Base-by-base conservation (phyloP, 2,113 vertebrate genomes). In the Myiagra hebetior region DNA sequence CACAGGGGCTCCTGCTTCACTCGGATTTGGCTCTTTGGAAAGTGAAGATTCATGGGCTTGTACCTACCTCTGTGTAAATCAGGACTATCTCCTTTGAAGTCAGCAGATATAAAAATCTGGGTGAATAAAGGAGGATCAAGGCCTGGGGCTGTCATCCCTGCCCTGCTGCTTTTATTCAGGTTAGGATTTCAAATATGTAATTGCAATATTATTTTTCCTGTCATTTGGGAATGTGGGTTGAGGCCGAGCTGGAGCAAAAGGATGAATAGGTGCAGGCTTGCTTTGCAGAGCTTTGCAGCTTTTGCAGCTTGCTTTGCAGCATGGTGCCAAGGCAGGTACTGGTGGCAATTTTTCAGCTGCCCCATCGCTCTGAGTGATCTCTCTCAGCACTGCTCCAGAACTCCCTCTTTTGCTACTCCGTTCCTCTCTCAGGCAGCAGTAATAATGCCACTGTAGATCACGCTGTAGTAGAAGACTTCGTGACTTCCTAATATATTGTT, bases 171-270 rank as follows among this genome's bases (percentile, higher is more conserved):
- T 98, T 90, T 94, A 90, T 94, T 96, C 76, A 65, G 67, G 52
- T 91, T 94, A 96, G 90, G 57, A 90, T 95, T 98, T 97, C 94
- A 95, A 93, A 97, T 19, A 26, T 55, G 46, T 28, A 84, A 56
- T 57, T 72, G 85, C 47, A 91, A 26, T 64, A 64, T 23, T 41
- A 73, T 68, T 96, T 96, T 47, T 82, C 95, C 87, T 91, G 87
- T 97, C 89, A 79, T 89, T 73, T 91, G 74, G 95, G 97, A 98
- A 97, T 94, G 92, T 50, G 47, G 80, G 63, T 30, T 60, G 39
- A 64, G 82, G 52, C 69, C 77, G 93, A 96, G 84, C 90, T 12
- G 15, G 74, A 94, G 85, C 83, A 93, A 88, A 96, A 95, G 68
- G 73, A 90, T 59, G 22, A 47, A 63, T 67, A 52, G 50, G 91